Evolutionary conservation across 2,888 invertebrate species (phyloP).

Genomic region (Lithophane socia): DNA sequence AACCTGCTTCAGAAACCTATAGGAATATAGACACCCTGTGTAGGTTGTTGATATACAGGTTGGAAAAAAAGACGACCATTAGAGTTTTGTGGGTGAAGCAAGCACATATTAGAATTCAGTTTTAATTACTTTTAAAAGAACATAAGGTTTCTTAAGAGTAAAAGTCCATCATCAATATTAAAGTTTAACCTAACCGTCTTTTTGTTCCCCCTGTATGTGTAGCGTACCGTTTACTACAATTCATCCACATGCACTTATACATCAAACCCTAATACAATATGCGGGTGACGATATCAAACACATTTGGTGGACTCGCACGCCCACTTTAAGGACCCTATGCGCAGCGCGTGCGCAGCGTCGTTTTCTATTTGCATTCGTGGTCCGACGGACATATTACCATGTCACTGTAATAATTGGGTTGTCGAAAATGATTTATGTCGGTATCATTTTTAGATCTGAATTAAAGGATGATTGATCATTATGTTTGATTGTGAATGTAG

Average conservation of each 20-base stretch:
- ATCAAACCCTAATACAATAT: constrained; percentile 47
- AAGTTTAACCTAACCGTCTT: neutral
- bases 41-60: too few species aligned
- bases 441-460: neutral
- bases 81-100: neutral
- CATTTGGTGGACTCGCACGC: constrained; percentile 54
- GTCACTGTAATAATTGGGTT: constrained; percentile 34
- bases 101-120: neutral
- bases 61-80: too few species aligned
- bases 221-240: neutral
- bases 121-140: neutral
- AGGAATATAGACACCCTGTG: too few species aligned
- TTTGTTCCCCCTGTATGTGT: neutral
- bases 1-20: neutral
- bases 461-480: constrained; percentile 13
- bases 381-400: constrained; percentile 51
- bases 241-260: constrained; percentile 32
- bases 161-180: neutral
- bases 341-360: constrained; percentile 59
- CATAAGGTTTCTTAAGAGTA: neutral
- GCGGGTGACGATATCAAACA: constrained; percentile 57
- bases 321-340: constrained; percentile 46
- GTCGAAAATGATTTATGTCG: constrained; percentile 38
- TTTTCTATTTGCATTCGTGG: constrained; percentile 58
- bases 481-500: neutral